Percentiles rank a stretch among this genome's conserved stretches.
Conservation (phyloP, 30 jellyfish, hydroid and myxozoan genomes). For the Aurelia aurita region DNA sequence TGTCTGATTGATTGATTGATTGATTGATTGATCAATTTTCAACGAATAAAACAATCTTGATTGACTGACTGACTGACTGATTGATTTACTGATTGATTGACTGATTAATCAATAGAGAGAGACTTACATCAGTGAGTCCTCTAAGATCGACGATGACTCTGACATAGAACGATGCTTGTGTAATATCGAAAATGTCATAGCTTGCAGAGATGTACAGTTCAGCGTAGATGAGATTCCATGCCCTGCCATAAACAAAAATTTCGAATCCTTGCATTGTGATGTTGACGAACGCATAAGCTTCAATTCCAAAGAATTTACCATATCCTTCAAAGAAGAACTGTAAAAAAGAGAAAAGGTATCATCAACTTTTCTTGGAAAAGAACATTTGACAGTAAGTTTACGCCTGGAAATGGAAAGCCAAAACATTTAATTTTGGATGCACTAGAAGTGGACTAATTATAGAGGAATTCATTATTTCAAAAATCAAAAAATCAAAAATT, state of each 20-base stretch:
- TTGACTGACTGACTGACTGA: too few species aligned
- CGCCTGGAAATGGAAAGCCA: too few species aligned
- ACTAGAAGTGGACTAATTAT: too few species aligned
- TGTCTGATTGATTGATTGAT: too few species aligned
- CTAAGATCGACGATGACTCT: conserved; percentile 92
- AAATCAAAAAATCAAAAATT: too few species aligned
- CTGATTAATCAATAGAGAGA: too few species aligned
- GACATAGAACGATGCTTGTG: conserved; percentile 86
- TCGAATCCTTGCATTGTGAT: conserved; percentile 87
- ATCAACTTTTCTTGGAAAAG: background rate
- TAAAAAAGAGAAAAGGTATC: background rate
- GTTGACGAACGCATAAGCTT: conserved; percentile 85
- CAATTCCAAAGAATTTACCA: conserved; percentile 91
- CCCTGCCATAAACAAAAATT: conserved; percentile 90
- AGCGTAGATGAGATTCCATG: conserved; percentile 90
- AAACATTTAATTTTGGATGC: too few species aligned
- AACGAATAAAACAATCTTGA: too few species aligned
- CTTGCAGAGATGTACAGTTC: conserved; percentile 94
- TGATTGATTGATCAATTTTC: too few species aligned
- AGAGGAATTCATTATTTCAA: too few species aligned
- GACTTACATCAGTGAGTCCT: conserved; percentile 88
- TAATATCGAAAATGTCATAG: conserved; percentile 77
- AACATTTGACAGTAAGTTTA: background rate
- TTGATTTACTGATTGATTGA: too few species aligned
- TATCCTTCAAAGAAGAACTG: conserved; percentile 96